Base-by-base conservation (phyloP, 2,113 vertebrate species). In the Xiphophorus hellerii region DNA sequence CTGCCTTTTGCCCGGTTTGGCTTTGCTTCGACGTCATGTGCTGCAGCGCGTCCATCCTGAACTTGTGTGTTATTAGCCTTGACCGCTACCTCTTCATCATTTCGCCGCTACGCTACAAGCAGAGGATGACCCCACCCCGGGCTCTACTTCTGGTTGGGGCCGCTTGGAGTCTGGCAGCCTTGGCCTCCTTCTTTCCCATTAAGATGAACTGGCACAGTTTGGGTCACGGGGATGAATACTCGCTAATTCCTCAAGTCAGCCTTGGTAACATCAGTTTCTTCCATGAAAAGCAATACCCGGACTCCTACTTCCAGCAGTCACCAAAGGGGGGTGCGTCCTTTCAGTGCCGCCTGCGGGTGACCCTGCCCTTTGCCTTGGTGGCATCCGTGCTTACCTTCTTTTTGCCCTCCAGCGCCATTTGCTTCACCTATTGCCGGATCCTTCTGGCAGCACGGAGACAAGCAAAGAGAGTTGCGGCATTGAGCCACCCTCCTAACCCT, bases 41-140 rank as follows among this genome's bases (percentile, higher is more conserved):
- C 94, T 99, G 97, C 92, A 99, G 98, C 2, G 97, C 98, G 7
- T 99, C 98, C 92, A 99, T 99, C 88, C 96, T 99, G 79, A 99
- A 99, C 95, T 94, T 99, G 63, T 98, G 98, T 42, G 92, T 97
- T 89, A 99, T 99, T 94, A 99, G 97, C 92, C 88, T 98, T 92
- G 98, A 98, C 93, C 94, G 98, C 1, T 98, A 98, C 91, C 93
- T 99, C 88, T 96, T 99, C 87, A 99, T 99, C 89, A 97, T 97
- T 69, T 98, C 97, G 1, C 98, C 98, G 0, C 94, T 99, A 74
- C 93, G 95, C 30, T 99, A 99, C 95, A 98, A 98, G 92, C 95
- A 98, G 87, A 94, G 96, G 70, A 97, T 99, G 97, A 99, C 97
- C 2, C 93, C 95, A 1, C 88, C 94, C 60, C 92, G 97, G 28